Conservation (phyloP, 2,797 vertebrate genomes). For the Remorina albescens region DNA sequence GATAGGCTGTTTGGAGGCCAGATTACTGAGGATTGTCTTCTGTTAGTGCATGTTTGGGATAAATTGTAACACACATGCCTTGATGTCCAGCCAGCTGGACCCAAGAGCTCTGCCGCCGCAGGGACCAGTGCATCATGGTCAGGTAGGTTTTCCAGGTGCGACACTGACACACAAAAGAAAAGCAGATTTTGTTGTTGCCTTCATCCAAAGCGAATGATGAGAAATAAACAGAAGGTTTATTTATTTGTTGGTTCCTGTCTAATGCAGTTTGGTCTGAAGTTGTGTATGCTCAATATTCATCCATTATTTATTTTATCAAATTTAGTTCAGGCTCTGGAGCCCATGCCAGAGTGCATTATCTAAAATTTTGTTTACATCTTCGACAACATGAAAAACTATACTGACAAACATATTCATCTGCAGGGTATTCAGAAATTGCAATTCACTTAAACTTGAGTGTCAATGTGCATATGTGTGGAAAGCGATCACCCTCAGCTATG, state of each 20-base stretch:
- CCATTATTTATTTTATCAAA: not conserved
- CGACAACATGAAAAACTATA: not conserved
- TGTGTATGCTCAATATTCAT: not conserved
- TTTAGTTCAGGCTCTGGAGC: not conserved
- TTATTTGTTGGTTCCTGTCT: too few relatives aligned
- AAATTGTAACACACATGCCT: constrained; percentile 75
- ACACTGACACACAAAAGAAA: constrained; percentile 72
- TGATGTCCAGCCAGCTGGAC: constrained; percentile 92
- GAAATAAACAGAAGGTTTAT: too few relatives aligned
- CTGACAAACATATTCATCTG: not conserved
- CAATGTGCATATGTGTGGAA: not conserved
- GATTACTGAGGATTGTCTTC: not conserved
- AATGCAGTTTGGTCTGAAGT: not conserved
- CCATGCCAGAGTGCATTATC: not conserved
- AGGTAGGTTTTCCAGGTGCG: constrained; percentile 89
- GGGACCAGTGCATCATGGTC: constrained; percentile 90
- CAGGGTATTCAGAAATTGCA: not conserved
- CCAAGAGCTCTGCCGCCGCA: constrained; percentile 88
- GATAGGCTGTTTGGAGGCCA: not conserved
- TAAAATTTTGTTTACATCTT: not conserved
- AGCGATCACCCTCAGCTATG: too few relatives aligned
- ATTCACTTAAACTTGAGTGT: constrained; percentile 2
- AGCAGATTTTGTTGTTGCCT: not conserved
- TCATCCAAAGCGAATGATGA: not conserved
- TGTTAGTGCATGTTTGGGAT: constrained; percentile 18